Conservation (phyloP, 2,797 vertebrate species). For the Parauchenoglanis ngamensis region DNA sequence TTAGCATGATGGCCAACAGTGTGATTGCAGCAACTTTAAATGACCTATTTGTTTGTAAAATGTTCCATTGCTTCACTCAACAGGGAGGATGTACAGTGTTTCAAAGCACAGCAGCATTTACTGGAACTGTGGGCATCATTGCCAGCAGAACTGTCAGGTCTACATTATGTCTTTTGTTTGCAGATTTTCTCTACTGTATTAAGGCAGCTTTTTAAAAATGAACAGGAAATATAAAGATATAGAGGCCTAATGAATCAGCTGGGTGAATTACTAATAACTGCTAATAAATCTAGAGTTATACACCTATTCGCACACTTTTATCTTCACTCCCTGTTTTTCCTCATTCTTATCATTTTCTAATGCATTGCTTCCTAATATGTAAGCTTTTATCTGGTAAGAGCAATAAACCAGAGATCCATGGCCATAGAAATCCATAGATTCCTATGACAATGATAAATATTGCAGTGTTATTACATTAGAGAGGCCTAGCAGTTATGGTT, state of each 20-base stretch:
- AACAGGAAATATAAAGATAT: too few relatives aligned
- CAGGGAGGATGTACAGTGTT: neutral
- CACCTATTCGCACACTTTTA: constrained; percentile 11
- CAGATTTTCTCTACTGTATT: neutral
- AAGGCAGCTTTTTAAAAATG: neutral
- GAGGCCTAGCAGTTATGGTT: neutral
- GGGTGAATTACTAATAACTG: neutral
- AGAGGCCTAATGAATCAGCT: neutral
- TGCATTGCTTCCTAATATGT: neutral
- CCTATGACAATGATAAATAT: neutral
- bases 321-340: neutral
- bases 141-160: neutral
- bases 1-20: neutral
- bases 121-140: neutral
- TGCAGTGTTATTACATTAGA: neutral
- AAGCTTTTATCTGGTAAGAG: neutral
- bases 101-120: constrained; percentile 1
- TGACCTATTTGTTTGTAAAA: neutral
- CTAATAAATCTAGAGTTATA: constrained; percentile 21
- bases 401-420: neutral
- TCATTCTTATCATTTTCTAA: neutral
- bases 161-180: constrained; percentile 5
- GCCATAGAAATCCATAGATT: neutral
- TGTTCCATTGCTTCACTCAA: neutral
- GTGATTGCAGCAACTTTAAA: neutral